These are phyloP conservation scores for Chironomus riparius DNA, from an alignment of 2,888 invertebrate genomes.

Conservation along the genomic window DNA sequence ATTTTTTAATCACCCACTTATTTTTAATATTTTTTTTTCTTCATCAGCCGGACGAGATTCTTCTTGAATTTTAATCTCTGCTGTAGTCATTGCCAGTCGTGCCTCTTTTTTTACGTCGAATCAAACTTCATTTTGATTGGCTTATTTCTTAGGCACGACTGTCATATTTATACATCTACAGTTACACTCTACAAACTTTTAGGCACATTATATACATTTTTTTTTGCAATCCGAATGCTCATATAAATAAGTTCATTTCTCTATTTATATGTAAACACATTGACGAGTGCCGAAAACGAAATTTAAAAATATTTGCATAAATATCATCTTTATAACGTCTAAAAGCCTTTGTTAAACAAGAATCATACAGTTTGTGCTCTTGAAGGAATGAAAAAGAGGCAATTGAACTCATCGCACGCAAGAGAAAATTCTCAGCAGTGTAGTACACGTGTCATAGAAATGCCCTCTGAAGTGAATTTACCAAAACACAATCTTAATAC, in stretches of 20 bases:
- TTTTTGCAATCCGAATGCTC: background rate
- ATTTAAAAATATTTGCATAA: too few species aligned
- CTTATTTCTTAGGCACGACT: slow-evolving; percentile 15
- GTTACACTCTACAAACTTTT: too few species aligned
- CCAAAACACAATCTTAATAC: too few species aligned
- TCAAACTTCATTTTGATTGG: slow-evolving; percentile 6
- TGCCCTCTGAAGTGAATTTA: too few species aligned
- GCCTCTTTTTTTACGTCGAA: slow-evolving; percentile 12
- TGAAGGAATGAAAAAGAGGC: background rate
- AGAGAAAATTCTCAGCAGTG: too few species aligned
- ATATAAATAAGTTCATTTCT: background rate
- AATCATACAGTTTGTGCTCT: too few species aligned
- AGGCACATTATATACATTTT: background rate
- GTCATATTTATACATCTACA: background rate
- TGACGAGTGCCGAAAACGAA: too few species aligned
- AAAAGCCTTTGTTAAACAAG: too few species aligned
- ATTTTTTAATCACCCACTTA: background rate
- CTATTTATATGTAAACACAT: too few species aligned
- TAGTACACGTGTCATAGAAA: background rate
- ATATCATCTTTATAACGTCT: too few species aligned
- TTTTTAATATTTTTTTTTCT: background rate
- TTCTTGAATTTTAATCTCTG: background rate
- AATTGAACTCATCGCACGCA: background rate
- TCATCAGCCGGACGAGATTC: background rate
- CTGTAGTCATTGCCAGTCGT: background rate